Evolutionary conservation across 2,113 vertebrate species (phyloP).

Genomic region (Rhipidura dahli): DNA sequence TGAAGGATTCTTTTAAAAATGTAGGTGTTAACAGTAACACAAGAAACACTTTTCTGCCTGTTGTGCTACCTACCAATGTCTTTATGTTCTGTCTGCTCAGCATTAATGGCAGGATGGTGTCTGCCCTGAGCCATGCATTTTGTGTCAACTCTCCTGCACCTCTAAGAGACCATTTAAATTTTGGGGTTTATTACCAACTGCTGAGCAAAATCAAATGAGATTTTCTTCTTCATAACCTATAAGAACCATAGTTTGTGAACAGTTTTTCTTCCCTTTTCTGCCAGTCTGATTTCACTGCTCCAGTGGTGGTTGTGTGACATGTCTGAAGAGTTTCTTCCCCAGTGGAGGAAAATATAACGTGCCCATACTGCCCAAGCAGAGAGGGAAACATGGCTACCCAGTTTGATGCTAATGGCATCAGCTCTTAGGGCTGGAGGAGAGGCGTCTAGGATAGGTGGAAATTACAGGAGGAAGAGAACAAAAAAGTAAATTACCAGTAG

Average conservation of each 20-base stretch:
- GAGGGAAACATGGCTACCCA: neutral
- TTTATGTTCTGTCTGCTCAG: neutral
- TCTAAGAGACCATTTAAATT: neutral
- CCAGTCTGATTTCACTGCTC: neutral
- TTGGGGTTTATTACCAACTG: neutral
- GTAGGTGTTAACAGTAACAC: neutral
- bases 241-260: neutral
- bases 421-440: neutral
- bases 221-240: neutral
- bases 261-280: neutral
- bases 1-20: neutral
- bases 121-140: neutral
- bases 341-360: neutral
- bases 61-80: neutral
- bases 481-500: neutral
- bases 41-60: neutral
- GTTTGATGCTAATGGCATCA: neutral
- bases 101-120: neutral
- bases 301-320: accelerated
- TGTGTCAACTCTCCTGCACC: neutral
- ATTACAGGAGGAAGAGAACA: neutral
- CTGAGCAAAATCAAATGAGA: neutral
- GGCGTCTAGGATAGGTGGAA: neutral
- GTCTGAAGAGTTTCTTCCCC: neutral
- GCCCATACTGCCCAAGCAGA: neutral